These are phyloP conservation scores for Sebastes alutus DNA, from an alignment of 2,797 vertebrate genomes.

Conservation along the genomic window DNA sequence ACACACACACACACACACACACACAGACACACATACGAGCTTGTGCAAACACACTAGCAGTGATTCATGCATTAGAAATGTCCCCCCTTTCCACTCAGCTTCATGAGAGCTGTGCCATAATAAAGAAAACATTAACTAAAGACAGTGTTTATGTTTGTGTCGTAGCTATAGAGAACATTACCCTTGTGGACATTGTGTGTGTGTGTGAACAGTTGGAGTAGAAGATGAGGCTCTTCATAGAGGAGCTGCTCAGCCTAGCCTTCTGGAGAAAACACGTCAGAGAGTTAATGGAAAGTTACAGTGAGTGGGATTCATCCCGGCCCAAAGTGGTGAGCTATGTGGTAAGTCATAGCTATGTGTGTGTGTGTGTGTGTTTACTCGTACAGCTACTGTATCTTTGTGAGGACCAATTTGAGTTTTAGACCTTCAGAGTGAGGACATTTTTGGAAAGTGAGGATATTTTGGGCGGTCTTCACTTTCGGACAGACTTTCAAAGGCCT, in stretches of 20 bases:
- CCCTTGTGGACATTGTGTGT: neutral
- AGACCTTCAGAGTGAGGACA: no score
- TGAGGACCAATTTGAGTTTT: no score
- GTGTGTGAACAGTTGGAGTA: neutral
- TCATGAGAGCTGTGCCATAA: neutral
- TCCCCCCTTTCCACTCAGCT: conserved; percentile 26
- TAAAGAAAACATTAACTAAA: neutral
- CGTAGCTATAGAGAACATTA: neutral
- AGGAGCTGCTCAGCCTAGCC: neutral
- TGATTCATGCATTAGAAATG: conserved; percentile 59
- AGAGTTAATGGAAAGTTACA: conserved; percentile 32
- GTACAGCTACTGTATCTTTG: no score
- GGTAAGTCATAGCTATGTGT: neutral
- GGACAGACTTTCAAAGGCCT: no score
- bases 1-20: neutral
- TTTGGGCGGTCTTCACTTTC: no score
- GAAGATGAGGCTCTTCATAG: neutral
- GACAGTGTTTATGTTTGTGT: neutral
- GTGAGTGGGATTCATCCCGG: neutral
- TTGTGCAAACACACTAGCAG: neutral
- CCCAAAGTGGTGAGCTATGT: neutral
- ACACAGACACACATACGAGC: neutral
- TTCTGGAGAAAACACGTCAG: neutral
- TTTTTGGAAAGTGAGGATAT: no score
- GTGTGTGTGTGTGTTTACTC: neutral